A percentile compares a stretch with the other conserved stretches of the same genome.
Evolutionary conservation across 1,140 invertebrate species (phyloP).

Genomic region (Bombus turneri): DNA sequence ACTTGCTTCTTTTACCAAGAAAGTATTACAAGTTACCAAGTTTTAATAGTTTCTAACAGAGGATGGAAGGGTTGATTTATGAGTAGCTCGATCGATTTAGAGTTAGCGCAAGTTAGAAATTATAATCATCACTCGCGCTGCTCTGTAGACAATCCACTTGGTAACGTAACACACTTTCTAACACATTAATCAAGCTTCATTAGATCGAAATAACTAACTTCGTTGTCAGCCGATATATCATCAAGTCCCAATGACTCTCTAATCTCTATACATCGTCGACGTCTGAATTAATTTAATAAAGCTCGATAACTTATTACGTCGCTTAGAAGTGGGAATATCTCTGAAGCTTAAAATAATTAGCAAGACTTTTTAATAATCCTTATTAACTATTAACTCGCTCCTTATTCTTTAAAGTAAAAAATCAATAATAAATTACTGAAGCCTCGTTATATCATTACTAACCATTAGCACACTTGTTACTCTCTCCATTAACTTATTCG

Average conservation of each 20-base stretch:
- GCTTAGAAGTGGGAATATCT: neutral
- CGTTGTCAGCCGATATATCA: conserved; percentile 13
- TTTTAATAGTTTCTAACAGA: neutral
- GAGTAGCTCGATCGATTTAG: neutral
- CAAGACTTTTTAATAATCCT: neutral
- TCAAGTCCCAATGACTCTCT: conserved; percentile 15
- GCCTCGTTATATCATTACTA: neutral
- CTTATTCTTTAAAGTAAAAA: neutral
- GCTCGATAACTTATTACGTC: neutral
- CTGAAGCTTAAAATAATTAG: neutral
- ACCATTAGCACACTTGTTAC: neutral
- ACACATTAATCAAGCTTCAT: conserved; percentile 30
- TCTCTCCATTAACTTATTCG: neutral
- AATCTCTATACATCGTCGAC: neutral
- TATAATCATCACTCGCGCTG: conserved; percentile 11
- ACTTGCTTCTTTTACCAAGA: neutral
- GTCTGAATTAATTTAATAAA: conserved; percentile 28
- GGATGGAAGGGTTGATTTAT: neutral
- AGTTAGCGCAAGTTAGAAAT: neutral
- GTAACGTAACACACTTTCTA: conserved; percentile 12
- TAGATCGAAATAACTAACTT: conserved; percentile 27
- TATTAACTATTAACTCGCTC: neutral
- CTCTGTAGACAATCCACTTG: neutral
- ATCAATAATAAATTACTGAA: neutral
- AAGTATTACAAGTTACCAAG: neutral